Percentiles rank a stretch among this genome's conserved stretches.
phyloP scores from a whole-genome alignment of 92 coral and sea anemone species.

The Phymanthus crucifer region DNA sequence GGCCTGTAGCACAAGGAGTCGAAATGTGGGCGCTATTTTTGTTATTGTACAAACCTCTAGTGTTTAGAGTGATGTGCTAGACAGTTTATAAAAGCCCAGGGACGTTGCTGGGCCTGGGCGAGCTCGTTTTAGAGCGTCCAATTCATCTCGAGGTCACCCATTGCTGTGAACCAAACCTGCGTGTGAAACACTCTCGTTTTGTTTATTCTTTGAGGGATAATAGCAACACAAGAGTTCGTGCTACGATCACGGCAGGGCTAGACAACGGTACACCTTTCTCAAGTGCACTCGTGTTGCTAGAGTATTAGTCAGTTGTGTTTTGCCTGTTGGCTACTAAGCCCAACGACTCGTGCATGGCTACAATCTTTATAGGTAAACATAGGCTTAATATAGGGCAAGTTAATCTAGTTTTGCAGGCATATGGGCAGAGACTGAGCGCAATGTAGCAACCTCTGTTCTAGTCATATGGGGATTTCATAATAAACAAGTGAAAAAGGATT shows the following conservation, averaged over 20 bases:
- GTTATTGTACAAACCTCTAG: not conserved
- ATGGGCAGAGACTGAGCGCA: not conserved
- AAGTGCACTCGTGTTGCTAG: conserved; percentile 1
- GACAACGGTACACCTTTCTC: not conserved
- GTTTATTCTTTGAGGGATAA: not conserved
- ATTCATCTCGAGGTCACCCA: not conserved
- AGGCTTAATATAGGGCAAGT: not conserved
- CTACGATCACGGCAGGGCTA: not conserved
- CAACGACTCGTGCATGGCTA: not conserved
- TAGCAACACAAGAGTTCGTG: conserved; percentile 7
- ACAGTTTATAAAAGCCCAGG: not conserved
- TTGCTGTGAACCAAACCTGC: not conserved
- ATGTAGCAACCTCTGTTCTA: conserved; percentile 22
- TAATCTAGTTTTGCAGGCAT: not conserved
- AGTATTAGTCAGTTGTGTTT: not conserved
- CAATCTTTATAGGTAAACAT: not conserved
- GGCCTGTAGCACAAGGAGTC: not conserved
- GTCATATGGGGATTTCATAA: conserved; percentile 66
- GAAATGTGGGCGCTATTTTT: not conserved
- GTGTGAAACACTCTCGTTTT: not conserved
- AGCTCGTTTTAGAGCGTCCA: not conserved
- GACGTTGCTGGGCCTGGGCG: not conserved
- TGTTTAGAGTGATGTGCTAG: not conserved
- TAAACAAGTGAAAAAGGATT: conserved; percentile 67
- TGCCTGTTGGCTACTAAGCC: not conserved